A percentile compares a stretch with the other conserved stretches of the same genome.
phyloP scores from a whole-genome alignment of 2,113 vertebrate species.

The Podarcis raffonei region DNA sequence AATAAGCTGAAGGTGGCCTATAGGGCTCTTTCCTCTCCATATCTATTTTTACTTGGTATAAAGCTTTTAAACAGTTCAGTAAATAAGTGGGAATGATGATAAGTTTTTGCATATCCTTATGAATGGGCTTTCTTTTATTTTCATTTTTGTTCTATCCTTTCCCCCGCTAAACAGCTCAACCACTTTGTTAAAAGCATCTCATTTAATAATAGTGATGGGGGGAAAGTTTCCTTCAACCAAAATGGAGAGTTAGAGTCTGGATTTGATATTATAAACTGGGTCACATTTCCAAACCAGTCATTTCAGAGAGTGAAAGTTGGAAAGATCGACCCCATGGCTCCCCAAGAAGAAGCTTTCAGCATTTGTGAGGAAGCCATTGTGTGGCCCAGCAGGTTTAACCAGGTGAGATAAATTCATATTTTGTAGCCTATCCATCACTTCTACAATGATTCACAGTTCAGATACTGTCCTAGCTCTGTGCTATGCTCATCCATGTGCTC shows the following conservation, averaged over 20 bases:
- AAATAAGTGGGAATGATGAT: too few species aligned
- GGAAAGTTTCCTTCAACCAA: background rate
- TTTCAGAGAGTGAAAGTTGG: background rate
- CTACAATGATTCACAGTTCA: too few species aligned
- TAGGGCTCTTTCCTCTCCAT: background rate
- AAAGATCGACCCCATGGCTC: background rate
- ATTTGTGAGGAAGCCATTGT: background rate
- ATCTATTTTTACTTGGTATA: too few species aligned
- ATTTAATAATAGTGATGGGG: conserved; percentile 1
- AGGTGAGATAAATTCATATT: background rate
- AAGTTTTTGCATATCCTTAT: too few species aligned
- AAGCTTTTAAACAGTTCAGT: too few species aligned
- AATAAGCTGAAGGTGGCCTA: background rate
- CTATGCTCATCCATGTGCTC: too few species aligned
- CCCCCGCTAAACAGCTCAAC: background rate
- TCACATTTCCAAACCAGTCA: background rate
- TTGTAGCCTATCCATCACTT: too few species aligned
- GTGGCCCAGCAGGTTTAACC: background rate
- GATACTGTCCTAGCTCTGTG: too few species aligned
- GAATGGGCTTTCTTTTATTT: too few species aligned
- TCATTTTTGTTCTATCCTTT: background rate
- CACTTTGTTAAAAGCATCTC: background rate
- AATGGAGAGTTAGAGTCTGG: background rate
- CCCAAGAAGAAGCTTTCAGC: background rate
- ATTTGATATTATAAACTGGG: conserved; percentile 17